Conservation (phyloP, 2,888 invertebrate genomes). For the Troides aeacus region DNA sequence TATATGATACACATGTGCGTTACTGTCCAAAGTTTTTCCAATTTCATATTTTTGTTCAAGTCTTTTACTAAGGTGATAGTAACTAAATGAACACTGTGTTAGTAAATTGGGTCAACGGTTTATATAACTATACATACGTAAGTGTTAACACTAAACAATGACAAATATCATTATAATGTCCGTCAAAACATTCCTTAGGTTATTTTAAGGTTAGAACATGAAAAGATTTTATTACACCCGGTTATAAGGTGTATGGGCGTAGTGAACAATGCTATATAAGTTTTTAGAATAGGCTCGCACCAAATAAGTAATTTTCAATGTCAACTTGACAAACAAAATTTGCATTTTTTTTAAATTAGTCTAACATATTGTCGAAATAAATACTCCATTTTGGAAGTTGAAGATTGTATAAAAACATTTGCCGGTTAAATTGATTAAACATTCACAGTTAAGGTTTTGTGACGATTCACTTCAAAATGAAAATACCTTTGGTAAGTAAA, state of each 20-base stretch:
- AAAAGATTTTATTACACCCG: slow-evolving; percentile 30
- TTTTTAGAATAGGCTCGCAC: slow-evolving; percentile 45
- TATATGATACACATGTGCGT: too few relatives aligned
- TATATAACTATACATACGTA: neutral
- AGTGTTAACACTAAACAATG: neutral
- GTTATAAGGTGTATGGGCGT: slow-evolving; percentile 46
- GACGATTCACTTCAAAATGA: slow-evolving; percentile 57
- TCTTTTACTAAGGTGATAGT: too few relatives aligned
- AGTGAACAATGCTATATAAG: slow-evolving; percentile 49
- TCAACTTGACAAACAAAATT: slow-evolving; percentile 68
- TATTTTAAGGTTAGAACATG: neutral
- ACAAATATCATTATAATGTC: neutral
- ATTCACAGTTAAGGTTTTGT: slow-evolving; percentile 54
- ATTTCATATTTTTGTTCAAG: too few relatives aligned
- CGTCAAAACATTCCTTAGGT: neutral
- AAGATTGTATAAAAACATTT: slow-evolving; percentile 67
- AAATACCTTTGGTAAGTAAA: slow-evolving; percentile 62
- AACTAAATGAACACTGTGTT: neutral
- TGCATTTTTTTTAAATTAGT: slow-evolving; percentile 65
- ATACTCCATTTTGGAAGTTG: slow-evolving; percentile 68
- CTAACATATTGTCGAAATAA: slow-evolving; percentile 62
- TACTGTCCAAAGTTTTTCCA: too few relatives aligned
- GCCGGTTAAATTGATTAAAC: slow-evolving; percentile 49
- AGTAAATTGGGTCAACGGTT: neutral
- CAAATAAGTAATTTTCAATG: slow-evolving; percentile 63